phyloP scores from a whole-genome alignment of 2,797 vertebrate species.

The Myotis findleyi region DNA sequence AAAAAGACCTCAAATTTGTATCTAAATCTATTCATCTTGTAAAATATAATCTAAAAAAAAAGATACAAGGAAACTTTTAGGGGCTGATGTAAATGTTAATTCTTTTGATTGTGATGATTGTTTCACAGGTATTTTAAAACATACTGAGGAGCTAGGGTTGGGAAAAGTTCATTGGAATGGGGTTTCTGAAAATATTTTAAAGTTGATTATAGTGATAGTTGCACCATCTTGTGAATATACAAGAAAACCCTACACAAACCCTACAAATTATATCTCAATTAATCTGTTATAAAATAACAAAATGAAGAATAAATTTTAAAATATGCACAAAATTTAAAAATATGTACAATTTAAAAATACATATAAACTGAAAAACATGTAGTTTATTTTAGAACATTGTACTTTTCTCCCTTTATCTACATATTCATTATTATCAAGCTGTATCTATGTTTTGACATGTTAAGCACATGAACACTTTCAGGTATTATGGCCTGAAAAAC shows the following conservation, averaged over 20 bases:
- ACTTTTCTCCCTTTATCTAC: background rate
- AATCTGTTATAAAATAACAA: background rate
- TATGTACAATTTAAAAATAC: background rate
- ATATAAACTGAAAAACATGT: background rate
- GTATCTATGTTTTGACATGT: background rate
- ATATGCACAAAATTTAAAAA: background rate
- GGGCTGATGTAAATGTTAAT: background rate
- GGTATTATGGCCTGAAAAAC: background rate
- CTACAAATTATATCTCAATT: background rate
- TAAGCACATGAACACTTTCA: background rate
- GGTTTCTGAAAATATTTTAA: slow-evolving; percentile 2
- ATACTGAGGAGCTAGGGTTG: background rate
- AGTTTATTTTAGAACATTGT: background rate
- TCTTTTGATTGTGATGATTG: background rate
- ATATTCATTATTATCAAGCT: background rate
- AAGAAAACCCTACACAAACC: background rate
- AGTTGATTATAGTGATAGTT: background rate
- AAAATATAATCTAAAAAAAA: slow-evolving; percentile 5
- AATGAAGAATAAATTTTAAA: background rate
- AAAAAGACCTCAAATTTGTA: slow-evolving; percentile 53
- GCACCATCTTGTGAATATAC: background rate
- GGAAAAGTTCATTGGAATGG: background rate
- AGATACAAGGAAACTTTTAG: background rate
- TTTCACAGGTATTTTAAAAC: slow-evolving; percentile 45
- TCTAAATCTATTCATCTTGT: slow-evolving; percentile 5